Conservation (phyloP, 2,888 invertebrate genomes). For the Parnassius mnemosyne region DNA sequence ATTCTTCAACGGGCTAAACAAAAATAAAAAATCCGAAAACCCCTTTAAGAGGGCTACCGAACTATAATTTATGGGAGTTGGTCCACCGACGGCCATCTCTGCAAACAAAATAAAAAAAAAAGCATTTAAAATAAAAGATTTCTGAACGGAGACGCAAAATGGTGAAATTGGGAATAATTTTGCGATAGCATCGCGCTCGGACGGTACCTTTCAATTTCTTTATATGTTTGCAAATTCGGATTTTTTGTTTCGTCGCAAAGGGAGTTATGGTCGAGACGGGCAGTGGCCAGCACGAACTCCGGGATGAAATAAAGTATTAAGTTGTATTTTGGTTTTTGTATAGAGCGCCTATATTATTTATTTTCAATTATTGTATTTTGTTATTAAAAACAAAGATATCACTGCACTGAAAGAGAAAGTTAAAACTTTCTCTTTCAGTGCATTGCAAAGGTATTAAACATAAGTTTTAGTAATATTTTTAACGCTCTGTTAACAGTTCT, state of each 20-base stretch:
- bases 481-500: too few relatives aligned
- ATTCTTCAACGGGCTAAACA: slow-evolving; percentile 77
- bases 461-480: too few relatives aligned
- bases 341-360: slow-evolving; percentile 14
- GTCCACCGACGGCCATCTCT: slow-evolving; percentile 61
- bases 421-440: too few relatives aligned
- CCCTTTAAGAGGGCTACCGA: slow-evolving; percentile 79
- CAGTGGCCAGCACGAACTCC: slow-evolving; percentile 32
- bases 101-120: slow-evolving; percentile 59
- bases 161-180: slow-evolving; percentile 81
- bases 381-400: too few relatives aligned
- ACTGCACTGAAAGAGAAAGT: too few relatives aligned
- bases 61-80: slow-evolving; percentile 78
- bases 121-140: slow-evolving; percentile 46
- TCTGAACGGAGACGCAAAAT: slow-evolving; percentile 67
- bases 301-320: slow-evolving; percentile 35
- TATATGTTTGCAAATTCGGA: slow-evolving; percentile 68
- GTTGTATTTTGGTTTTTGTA: slow-evolving; percentile 33
- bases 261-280: slow-evolving; percentile 49
- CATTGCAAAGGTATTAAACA: too few relatives aligned
- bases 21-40: slow-evolving; percentile 66
- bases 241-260: slow-evolving; percentile 51
- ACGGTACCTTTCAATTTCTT: slow-evolving; percentile 76
- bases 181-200: slow-evolving; percentile 71
- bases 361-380: neutral